Evolutionary conservation across 2,113 vertebrate species (phyloP).

Genomic region (Brachyistius frenatus): DNA sequence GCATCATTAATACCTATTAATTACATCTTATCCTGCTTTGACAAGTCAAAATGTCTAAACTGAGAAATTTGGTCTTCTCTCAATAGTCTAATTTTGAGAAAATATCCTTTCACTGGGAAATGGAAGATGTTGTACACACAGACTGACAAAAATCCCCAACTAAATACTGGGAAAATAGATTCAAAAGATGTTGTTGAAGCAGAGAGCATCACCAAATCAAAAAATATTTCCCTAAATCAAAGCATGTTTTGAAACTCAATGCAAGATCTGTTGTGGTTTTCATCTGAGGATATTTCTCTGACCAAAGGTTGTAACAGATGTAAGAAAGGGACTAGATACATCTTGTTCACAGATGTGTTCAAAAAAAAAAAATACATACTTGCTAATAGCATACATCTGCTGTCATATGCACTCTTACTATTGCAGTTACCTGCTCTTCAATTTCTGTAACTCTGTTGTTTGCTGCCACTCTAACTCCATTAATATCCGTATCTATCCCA

Average conservation of each 20-base stretch:
- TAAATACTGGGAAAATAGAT: background rate
- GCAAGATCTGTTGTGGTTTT: constrained; percentile 12
- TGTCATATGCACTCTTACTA: background rate
- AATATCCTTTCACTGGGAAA: too few species aligned
- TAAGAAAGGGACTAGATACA: background rate
- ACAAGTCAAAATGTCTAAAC: too few species aligned
- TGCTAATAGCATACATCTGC: background rate
- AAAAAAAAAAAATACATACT: background rate
- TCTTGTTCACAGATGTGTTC: constrained; percentile 4
- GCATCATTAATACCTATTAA: too few species aligned
- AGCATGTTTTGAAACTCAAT: background rate
- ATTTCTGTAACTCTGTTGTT: background rate
- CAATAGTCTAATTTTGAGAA: too few species aligned
- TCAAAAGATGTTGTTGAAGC: background rate
- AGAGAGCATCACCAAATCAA: background rate
- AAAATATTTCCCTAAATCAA: background rate
- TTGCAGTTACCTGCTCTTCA: background rate
- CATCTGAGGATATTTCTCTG: background rate
- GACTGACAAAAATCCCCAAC: too few species aligned
- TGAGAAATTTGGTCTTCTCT: too few species aligned
- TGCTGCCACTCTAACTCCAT: constrained; percentile 14
- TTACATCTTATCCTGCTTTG: too few species aligned
- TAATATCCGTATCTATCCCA: constrained; percentile 38
- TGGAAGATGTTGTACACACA: too few species aligned
- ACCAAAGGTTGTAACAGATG: background rate